Evolutionary conservation across 2,888 invertebrate genomes (phyloP).

Genomic region (Tachina fera): DNA sequence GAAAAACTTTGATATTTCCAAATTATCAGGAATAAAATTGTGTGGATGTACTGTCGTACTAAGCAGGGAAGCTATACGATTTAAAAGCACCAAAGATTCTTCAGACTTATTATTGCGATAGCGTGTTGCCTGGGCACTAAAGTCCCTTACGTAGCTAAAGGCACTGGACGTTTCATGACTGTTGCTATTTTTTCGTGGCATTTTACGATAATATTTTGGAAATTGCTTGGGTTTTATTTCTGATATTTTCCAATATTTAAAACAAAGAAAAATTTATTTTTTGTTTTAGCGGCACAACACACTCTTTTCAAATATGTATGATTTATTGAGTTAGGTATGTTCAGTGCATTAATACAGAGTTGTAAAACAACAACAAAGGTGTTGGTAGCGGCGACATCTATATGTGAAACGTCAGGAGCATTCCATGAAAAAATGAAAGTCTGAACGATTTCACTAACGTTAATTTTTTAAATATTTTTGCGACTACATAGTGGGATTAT

Average conservation of each 20-base stretch:
- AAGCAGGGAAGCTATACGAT: slow-evolving; percentile 78
- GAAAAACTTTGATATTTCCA: slow-evolving; percentile 80
- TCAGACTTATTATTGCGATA: slow-evolving; percentile 78
- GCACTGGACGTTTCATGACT: slow-evolving; percentile 73
- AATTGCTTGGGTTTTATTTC: not conserved
- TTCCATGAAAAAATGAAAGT: too few relatives aligned
- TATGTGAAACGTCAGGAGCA: too few relatives aligned
- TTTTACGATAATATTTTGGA: slow-evolving; percentile 11
- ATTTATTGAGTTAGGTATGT: not conserved
- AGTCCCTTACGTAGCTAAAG: slow-evolving; percentile 79
- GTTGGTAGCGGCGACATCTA: too few relatives aligned
- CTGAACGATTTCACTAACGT: too few relatives aligned
- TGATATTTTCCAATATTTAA: not conserved
- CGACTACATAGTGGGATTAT: too few relatives aligned
- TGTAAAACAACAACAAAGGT: not conserved
- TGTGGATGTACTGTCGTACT: slow-evolving; percentile 73
- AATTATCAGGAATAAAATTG: slow-evolving; percentile 75
- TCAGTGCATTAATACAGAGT: not conserved
- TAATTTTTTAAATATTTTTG: too few relatives aligned
- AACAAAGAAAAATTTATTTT: slow-evolving; percentile 12
- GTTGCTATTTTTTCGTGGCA: slow-evolving; percentile 59
- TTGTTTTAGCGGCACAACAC: not conserved
- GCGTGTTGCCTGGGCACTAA: slow-evolving; percentile 76
- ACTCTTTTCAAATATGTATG: not conserved
- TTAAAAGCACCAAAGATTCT: slow-evolving; percentile 78